phyloP scores from a whole-genome alignment of 2,113 vertebrate genomes.

The Bolborhynchus lineola region DNA sequence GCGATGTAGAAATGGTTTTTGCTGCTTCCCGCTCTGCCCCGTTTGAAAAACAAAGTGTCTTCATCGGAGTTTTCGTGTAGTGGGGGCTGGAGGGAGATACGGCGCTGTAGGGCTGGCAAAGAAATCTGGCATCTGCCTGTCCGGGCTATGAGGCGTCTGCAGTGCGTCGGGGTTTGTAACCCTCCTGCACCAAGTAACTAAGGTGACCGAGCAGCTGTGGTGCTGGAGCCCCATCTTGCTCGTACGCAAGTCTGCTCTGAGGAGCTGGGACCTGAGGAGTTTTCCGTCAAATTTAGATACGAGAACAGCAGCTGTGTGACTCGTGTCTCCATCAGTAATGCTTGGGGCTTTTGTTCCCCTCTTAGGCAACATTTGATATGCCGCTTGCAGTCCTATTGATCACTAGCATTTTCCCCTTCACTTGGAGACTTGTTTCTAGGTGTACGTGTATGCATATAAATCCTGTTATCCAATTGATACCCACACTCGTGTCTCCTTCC shows the following conservation, averaged over 20 bases:
- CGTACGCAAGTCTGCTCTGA: neutral
- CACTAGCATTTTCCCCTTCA: neutral
- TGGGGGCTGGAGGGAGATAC: rapidly evolving
- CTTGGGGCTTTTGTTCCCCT: neutral
- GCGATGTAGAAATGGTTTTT: too few relatives aligned
- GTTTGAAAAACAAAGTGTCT: neutral
- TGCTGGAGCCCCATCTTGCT: neutral
- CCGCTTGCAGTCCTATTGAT: neutral
- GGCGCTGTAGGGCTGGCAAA: neutral
- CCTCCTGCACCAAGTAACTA: rapidly evolving
- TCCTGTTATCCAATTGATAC: neutral
- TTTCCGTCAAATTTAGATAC: neutral
- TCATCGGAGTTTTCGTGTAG: neutral
- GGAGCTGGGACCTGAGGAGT: neutral
- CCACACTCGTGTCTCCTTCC: neutral
- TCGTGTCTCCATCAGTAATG: neutral
- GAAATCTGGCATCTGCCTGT: rapidly evolving
- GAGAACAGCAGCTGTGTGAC: neutral
- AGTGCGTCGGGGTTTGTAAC: neutral
- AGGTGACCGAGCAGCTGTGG: neutral
- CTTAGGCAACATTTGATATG: rapidly evolving
- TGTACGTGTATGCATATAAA: neutral
- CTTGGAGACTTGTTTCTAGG: neutral
- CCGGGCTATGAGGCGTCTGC: neutral
- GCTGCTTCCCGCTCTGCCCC: neutral